Conservation (phyloP, 1,140 invertebrate genomes). For the Tetramorium simillimum region DNA sequence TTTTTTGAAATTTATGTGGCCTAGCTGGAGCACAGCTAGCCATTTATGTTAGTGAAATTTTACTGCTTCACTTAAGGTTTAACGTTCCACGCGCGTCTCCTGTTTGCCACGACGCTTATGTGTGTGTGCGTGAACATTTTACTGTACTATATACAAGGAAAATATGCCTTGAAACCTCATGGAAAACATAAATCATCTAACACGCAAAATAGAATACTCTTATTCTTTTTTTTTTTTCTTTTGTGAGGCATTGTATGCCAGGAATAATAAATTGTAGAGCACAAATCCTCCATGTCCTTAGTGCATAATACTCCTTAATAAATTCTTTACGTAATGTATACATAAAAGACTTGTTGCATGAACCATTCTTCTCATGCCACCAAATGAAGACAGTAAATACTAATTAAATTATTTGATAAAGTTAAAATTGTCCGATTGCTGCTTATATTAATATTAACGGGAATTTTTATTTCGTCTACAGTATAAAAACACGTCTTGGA, state of each 20-base stretch:
- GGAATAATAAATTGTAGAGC: slow-evolving; percentile 13
- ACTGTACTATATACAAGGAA: slow-evolving; percentile 23
- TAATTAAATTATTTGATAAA: slow-evolving; percentile 13
- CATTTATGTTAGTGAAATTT: slow-evolving; percentile 43
- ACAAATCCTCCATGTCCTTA: slow-evolving; percentile 1
- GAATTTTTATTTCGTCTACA: neutral
- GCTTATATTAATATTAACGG: neutral
- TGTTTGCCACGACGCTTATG: slow-evolving; percentile 1
- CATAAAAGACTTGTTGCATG: slow-evolving; percentile 28
- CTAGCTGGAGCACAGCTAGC: neutral
- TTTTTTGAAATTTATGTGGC: slow-evolving; percentile 43
- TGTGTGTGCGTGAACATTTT: neutral
- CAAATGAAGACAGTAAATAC: neutral
- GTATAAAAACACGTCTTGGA: neutral
- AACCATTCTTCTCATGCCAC: neutral
- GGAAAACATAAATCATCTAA: slow-evolving; percentile 29
- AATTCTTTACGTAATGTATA: slow-evolving; percentile 16
- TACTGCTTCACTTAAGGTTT: slow-evolving; percentile 50
- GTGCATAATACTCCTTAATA: neutral
- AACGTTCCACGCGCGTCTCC: slow-evolving; percentile 12
- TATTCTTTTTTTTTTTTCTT: neutral
- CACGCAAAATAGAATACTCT: neutral
- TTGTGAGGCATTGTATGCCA: neutral
- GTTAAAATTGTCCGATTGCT: neutral
- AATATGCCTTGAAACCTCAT: slow-evolving; percentile 16